These are phyloP conservation scores for Protaetia brevitarsis DNA, from an alignment of 1,140 invertebrate species.

Conservation along the genomic window DNA sequence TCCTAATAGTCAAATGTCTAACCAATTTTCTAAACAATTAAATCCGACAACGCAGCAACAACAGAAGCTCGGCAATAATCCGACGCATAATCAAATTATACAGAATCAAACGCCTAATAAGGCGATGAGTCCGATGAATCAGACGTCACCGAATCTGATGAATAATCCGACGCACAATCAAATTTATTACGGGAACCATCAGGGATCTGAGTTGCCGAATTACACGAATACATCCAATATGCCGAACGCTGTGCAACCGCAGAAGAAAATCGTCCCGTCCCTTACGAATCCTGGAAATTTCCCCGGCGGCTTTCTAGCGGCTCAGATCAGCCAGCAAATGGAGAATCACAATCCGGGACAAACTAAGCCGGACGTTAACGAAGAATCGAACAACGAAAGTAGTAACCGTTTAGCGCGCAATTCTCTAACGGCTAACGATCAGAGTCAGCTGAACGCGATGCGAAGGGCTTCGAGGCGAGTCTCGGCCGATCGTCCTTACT, in stretches of 20 bases:
- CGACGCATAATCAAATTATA: neutral
- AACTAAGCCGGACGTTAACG: neutral
- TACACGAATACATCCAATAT: neutral
- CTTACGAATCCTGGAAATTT: neutral
- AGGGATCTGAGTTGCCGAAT: neutral
- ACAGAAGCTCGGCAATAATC: constrained; percentile 19
- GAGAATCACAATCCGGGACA: neutral
- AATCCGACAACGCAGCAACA: constrained; percentile 29
- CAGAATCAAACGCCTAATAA: constrained; percentile 34
- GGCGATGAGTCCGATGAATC: constrained; percentile 38
- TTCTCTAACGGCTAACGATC: constrained; percentile 38
- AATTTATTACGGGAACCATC: constrained; percentile 6
- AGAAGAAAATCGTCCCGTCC: constrained; percentile 3
- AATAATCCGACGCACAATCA: constrained; percentile 21
- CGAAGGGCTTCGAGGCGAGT: constrained; percentile 52
- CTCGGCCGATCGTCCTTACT: constrained; percentile 52
- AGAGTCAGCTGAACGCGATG: constrained; percentile 31
- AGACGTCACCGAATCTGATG: constrained; percentile 36
- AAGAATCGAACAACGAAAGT: constrained; percentile 22
- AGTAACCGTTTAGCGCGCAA: constrained; percentile 29
- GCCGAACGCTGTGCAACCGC: neutral
- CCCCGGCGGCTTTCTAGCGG: neutral
- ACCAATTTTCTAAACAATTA: constrained; percentile 30
- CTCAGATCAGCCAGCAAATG: neutral
- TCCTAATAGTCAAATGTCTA: constrained; percentile 19